These are phyloP conservation scores for Oryzias dopingdopingensis DNA, from an alignment of 2,797 vertebrate genomes.

Conservation along the genomic window DNA sequence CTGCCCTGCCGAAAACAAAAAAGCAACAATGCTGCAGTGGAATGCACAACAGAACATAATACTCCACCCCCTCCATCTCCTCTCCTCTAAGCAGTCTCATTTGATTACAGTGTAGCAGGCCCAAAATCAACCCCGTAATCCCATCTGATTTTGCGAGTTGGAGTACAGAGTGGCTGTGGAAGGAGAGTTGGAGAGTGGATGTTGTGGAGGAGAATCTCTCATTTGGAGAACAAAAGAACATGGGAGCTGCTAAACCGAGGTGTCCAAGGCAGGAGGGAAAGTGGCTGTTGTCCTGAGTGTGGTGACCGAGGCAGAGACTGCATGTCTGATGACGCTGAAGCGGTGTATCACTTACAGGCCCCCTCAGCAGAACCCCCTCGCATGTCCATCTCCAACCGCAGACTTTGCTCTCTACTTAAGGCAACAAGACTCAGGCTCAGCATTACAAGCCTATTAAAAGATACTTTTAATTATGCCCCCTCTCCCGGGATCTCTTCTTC, in stretches of 20 bases:
- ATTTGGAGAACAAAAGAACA: constrained; percentile 65
- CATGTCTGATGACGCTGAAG: constrained; percentile 74
- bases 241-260: constrained; percentile 38
- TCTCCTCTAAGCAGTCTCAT: constrained; percentile 71
- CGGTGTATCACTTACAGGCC: constrained; percentile 75
- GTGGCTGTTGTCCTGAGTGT: constrained; percentile 44
- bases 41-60: constrained; percentile 74
- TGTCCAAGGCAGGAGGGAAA: constrained; percentile 36
- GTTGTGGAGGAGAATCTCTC: constrained; percentile 54
- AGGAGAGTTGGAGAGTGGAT: constrained; percentile 39
- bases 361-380: constrained; percentile 65
- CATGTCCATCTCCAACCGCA: constrained; percentile 72
- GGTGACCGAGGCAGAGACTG: constrained; percentile 72
- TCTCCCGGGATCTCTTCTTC: constrained; percentile 67
- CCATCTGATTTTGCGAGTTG: constrained; percentile 51
- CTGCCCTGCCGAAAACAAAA: constrained; percentile 74
- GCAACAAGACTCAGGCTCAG: constrained; percentile 73
- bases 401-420: constrained; percentile 75
- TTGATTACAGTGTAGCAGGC: constrained; percentile 73
- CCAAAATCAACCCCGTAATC: constrained; percentile 66
- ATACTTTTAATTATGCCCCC: constrained; percentile 73
- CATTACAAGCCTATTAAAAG: constrained; percentile 74
- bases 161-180: constrained; percentile 61
- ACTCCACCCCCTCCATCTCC: constrained; percentile 62
- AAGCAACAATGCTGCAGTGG: constrained; percentile 71